Evolutionary conservation across 2,888 invertebrate species (phyloP).

Genomic region (Zaprionus lineosus): DNA sequence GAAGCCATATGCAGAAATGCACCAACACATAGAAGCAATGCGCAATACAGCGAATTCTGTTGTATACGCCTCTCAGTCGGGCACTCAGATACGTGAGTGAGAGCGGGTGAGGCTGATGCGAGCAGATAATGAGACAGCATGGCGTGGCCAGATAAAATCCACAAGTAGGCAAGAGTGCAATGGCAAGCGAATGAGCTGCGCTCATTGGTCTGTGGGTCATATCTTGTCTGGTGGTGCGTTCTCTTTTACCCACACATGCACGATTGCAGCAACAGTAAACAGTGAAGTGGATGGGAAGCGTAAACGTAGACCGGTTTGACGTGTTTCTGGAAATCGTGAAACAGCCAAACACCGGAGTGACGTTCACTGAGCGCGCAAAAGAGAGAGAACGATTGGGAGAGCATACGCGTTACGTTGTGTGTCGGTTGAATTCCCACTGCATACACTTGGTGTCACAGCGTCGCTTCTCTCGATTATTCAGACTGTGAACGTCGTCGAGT

Average conservation of each 20-base stretch:
- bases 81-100: conserved; percentile 27
- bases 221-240: neutral
- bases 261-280: conserved; percentile 8
- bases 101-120: conserved; percentile 24
- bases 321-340: conserved; percentile 42
- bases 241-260: conserved; percentile 26
- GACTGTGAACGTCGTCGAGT: conserved; percentile 82
- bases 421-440: conserved; percentile 59
- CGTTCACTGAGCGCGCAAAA: conserved; percentile 12
- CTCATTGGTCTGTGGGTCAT: conserved; percentile 29
- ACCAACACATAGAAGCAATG: conserved; percentile 26
- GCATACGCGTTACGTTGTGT: conserved; percentile 12
- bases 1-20: conserved; percentile 77
- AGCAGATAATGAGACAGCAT: conserved; percentile 55
- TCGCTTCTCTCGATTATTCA: conserved; percentile 80
- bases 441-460: conserved; percentile 75
- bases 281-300: conserved; percentile 6
- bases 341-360: conserved; percentile 12
- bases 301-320: conserved; percentile 58
- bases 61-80: conserved; percentile 59
- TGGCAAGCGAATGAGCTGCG: conserved; percentile 29
- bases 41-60: conserved; percentile 59
- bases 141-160: conserved; percentile 75
- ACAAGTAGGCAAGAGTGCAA: conserved; percentile 61
- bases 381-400: conserved; percentile 9